Conservation (phyloP, 37 sponge, comb jelly and placozoan species). For the Sycon ciliatum region DNA sequence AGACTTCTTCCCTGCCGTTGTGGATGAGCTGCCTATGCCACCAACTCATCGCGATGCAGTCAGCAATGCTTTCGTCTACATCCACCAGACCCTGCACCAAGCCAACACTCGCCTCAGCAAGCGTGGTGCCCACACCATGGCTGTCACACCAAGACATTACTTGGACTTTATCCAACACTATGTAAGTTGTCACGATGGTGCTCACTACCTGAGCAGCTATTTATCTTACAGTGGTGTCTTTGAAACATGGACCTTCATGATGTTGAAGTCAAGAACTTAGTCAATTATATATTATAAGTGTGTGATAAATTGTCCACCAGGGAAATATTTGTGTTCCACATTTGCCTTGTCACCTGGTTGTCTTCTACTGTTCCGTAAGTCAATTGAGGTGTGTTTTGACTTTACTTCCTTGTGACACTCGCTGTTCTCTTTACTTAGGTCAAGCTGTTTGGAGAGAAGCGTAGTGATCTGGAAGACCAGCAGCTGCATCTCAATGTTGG, state of each 20-base stretch:
- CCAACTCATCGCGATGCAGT: conserved; percentile 69
- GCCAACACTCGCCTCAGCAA: conserved; percentile 71
- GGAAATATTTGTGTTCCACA: too few relatives aligned
- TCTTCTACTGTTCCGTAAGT: too few relatives aligned
- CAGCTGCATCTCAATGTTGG: conserved; percentile 96
- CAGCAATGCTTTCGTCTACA: conserved; percentile 84
- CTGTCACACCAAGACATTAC: conserved; percentile 84
- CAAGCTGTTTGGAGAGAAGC: conserved; percentile 82
- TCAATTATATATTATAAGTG: too few relatives aligned
- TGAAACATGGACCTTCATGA: too few relatives aligned
- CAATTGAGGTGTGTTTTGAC: too few relatives aligned
- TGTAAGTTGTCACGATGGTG: conserved; percentile 37
- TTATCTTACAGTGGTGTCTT: too few relatives aligned
- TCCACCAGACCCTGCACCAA: conserved; percentile 86
- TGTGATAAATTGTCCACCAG: too few relatives aligned
- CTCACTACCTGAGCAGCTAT: too few relatives aligned
- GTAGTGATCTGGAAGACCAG: conserved; percentile 89
- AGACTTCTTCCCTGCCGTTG: conserved; percentile 56
- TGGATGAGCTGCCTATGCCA: conserved; percentile 40
- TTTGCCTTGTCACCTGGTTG: too few relatives aligned
- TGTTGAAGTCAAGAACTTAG: too few relatives aligned
- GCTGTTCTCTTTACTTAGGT: conserved; percentile 28
- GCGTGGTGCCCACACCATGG: conserved; percentile 65
- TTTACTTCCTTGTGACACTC: too few relatives aligned
- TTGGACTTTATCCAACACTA: conserved; percentile 92